phyloP scores from a whole-genome alignment of 2,888 invertebrate species.

The Phytoseiulus persimilis region DNA sequence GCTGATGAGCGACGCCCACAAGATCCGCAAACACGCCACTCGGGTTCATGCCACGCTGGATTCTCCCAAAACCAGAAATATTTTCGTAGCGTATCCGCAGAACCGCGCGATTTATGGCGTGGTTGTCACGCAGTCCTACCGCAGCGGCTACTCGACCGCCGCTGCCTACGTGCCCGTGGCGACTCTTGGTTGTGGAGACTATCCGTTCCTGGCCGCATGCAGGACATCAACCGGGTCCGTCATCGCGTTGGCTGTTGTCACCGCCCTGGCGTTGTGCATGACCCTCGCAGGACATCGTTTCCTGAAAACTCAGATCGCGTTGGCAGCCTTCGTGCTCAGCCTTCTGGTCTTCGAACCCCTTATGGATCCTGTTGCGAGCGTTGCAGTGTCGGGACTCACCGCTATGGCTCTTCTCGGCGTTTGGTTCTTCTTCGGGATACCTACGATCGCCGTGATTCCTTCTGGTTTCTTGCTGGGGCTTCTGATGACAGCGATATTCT shows the following conservation, averaged over 20 bases:
- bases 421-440: constrained; percentile 36
- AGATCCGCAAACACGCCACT: constrained; percentile 16
- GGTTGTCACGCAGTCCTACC: constrained; percentile 9
- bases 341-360: constrained; percentile 25
- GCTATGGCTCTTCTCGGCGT: neutral
- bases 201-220: constrained; percentile 23
- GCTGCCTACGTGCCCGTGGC: constrained; percentile 18
- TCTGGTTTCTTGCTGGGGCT: constrained; percentile 20
- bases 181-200: constrained; percentile 16
- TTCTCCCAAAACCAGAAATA: neutral
- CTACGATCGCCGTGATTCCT: constrained; percentile 11
- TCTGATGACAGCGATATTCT: constrained; percentile 23
- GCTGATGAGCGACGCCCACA: constrained; percentile 20
- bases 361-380: neutral
- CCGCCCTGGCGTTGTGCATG: constrained; percentile 15
- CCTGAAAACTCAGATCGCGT: constrained; percentile 24
- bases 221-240: constrained; percentile 21
- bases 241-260: constrained; percentile 10
- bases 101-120: constrained; percentile 34
- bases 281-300: constrained; percentile 19
- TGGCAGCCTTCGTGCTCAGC: neutral
- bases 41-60: constrained; percentile 15
- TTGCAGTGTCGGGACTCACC: neutral
- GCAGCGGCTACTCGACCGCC: constrained; percentile 15
- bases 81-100: constrained; percentile 28